Conservation (phyloP, 1,140 invertebrate species). For the Bombus impatiens region DNA sequence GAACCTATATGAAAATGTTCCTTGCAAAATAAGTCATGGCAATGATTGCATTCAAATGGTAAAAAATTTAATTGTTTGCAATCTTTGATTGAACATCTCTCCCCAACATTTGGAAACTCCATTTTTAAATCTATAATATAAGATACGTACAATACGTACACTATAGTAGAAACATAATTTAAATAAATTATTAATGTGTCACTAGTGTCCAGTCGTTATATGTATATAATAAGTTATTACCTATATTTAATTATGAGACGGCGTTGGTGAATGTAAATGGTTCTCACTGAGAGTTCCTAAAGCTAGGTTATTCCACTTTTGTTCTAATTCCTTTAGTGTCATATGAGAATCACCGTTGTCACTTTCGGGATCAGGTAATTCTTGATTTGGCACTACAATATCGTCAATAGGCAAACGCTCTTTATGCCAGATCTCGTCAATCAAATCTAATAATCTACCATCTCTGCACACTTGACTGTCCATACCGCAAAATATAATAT, state of each 20-base stretch:
- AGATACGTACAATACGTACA: background rate
- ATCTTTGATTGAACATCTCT: constrained; percentile 72
- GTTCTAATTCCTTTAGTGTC: constrained; percentile 94
- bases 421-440: constrained; percentile 94
- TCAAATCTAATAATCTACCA: constrained; percentile 92
- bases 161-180: constrained; percentile 4
- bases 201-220: background rate
- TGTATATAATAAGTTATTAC: background rate
- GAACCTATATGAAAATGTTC: constrained; percentile 74
- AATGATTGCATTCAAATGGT: constrained; percentile 77
- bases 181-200: background rate
- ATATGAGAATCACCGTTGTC: constrained; percentile 95
- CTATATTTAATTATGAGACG: constrained; percentile 76
- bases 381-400: constrained; percentile 92
- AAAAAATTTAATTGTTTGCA: constrained; percentile 82
- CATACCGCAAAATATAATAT: constrained; percentile 75
- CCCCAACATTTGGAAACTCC: constrained; percentile 79
- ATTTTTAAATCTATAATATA: constrained; percentile 56
- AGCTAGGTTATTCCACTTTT: constrained; percentile 93
- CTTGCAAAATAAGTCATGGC: constrained; percentile 79
- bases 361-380: constrained; percentile 96
- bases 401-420: constrained; percentile 95
- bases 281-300: constrained; percentile 84
- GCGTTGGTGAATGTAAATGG: constrained; percentile 79
- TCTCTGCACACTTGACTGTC: constrained; percentile 86